phyloP scores from a whole-genome alignment of 1,140 invertebrate genomes.

The Zaprionus davidi region DNA sequence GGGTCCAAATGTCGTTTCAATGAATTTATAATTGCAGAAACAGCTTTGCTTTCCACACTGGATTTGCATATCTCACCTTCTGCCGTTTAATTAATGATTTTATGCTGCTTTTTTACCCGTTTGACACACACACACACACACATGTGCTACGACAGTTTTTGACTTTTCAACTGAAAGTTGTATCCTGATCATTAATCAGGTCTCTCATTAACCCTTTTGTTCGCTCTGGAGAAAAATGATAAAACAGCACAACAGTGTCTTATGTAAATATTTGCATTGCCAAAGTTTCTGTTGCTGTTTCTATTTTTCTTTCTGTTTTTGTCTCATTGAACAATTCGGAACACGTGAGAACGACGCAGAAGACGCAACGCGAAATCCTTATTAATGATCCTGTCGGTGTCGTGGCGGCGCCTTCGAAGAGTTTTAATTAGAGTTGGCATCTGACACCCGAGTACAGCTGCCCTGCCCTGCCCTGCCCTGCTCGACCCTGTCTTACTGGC shows the following conservation, averaged over 20 bases:
- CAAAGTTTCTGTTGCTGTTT: slow-evolving; percentile 32
- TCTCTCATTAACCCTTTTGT: slow-evolving; percentile 83
- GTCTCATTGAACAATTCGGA: slow-evolving; percentile 13
- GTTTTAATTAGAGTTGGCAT: slow-evolving; percentile 68
- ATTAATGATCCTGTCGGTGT: slow-evolving; percentile 70
- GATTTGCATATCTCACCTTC: slow-evolving; percentile 65
- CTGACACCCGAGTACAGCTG: slow-evolving; percentile 54
- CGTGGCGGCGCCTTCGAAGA: slow-evolving; percentile 43
- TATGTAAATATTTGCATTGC: slow-evolving; percentile 83
- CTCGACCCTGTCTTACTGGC: background rate
- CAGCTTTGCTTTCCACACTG: slow-evolving; percentile 42
- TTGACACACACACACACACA: background rate
- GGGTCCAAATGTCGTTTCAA: slow-evolving; percentile 81
- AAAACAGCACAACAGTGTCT: slow-evolving; percentile 66
- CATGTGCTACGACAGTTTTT: slow-evolving; percentile 43
- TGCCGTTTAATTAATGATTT: slow-evolving; percentile 76
- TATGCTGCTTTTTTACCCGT: slow-evolving; percentile 39
- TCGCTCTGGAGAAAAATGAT: slow-evolving; percentile 30
- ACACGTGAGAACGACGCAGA: slow-evolving; percentile 50
- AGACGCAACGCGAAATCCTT: slow-evolving; percentile 66
- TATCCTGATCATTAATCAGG: slow-evolving; percentile 76
- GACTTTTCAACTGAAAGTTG: slow-evolving; percentile 57
- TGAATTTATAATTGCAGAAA: slow-evolving; percentile 81
- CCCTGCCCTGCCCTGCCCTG: background rate
- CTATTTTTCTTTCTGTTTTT: slow-evolving; percentile 21